Evolutionary conservation across 2,797 vertebrate species (phyloP).

Genomic region (Galago senegalensis): DNA sequence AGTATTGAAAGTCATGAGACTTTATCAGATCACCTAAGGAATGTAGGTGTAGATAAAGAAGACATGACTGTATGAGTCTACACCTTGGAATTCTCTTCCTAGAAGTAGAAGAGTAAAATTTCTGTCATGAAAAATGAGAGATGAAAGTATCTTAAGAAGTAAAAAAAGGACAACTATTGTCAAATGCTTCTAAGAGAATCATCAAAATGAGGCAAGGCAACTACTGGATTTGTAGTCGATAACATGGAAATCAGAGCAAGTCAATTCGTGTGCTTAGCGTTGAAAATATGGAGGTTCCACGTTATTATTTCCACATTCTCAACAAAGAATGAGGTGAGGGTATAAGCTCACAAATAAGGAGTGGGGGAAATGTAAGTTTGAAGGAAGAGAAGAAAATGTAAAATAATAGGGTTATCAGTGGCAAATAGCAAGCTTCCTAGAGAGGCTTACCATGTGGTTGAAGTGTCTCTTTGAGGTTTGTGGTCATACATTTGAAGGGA

Average conservation of each 20-base stretch:
- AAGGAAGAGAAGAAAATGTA: neutral
- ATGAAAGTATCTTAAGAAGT: constrained; percentile 12
- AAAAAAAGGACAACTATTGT: neutral
- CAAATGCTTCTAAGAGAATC: constrained; percentile 17
- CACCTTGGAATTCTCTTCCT: neutral
- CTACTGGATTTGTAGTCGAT: neutral
- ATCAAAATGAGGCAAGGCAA: neutral
- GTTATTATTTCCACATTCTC: neutral
- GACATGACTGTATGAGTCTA: neutral
- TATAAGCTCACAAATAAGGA: neutral
- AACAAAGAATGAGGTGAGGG: neutral
- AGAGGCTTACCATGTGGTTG: neutral
- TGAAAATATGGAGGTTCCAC: neutral
- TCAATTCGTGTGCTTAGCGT: neutral
- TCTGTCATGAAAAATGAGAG: neutral
- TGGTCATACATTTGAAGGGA: constrained; percentile 18
- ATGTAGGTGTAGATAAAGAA: neutral
- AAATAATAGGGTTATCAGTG: neutral
- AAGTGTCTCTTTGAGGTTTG: constrained; percentile 42
- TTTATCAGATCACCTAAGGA: neutral
- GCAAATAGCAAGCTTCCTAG: neutral
- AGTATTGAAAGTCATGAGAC: neutral
- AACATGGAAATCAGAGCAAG: neutral
- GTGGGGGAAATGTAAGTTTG: neutral
- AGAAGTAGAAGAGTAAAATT: neutral